These are phyloP conservation scores for Caenorhabditis doughertyi DNA, from an alignment of 2,888 invertebrate species.

Conservation along the genomic window DNA sequence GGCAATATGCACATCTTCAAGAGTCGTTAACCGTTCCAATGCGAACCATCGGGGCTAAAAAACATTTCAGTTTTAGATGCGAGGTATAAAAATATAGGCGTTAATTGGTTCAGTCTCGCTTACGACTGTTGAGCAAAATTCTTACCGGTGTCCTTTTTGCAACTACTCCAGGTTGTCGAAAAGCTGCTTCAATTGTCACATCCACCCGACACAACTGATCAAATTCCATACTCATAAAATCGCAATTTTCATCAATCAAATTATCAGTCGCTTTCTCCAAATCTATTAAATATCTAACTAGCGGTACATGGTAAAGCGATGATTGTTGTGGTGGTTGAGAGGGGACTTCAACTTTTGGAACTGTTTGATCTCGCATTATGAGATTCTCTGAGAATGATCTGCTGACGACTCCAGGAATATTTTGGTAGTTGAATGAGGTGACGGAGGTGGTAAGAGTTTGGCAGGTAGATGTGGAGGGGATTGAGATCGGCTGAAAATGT, in stretches of 20 bases:
- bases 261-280: slow-evolving; percentile 70
- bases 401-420: slow-evolving; percentile 40
- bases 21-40: slow-evolving; percentile 71
- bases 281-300: slow-evolving; percentile 49
- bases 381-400: slow-evolving; percentile 49
- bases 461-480: slow-evolving; percentile 26
- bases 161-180: slow-evolving; percentile 74
- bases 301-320: slow-evolving; percentile 3
- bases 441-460: slow-evolving; percentile 50
- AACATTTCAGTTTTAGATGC: background rate
- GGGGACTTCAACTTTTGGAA: background rate
- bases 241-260: slow-evolving; percentile 70
- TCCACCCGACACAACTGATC: slow-evolving; percentile 75
- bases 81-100: background rate
- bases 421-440: slow-evolving; percentile 41
- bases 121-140: background rate
- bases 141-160: slow-evolving; percentile 75
- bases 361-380: slow-evolving; percentile 41
- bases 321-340: too few relatives aligned
- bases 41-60: slow-evolving; percentile 76
- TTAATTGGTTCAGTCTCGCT: too few relatives aligned
- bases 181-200: slow-evolving; percentile 76
- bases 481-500: slow-evolving; percentile 35
- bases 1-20: slow-evolving; percentile 78
- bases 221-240: slow-evolving; percentile 71